Percentiles rank a stretch among this genome's conserved stretches.
Conservation (phyloP, 92 coral and sea anemone species). For the Phenganax subtilis region DNA sequence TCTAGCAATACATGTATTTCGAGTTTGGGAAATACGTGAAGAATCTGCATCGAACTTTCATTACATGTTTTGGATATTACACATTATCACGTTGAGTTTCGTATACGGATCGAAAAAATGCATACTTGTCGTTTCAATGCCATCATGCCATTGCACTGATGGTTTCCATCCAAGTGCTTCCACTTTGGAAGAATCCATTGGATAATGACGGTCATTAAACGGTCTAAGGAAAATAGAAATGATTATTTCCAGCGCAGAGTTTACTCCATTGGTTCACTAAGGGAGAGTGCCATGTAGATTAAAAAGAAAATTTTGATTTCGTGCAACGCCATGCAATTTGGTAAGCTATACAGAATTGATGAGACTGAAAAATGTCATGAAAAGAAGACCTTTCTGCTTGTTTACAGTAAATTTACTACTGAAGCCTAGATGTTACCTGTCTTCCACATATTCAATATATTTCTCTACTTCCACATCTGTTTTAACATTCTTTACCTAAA, state of each 20-base stretch:
- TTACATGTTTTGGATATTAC: too few species aligned
- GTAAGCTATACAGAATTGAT: too few species aligned
- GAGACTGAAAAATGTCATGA: too few species aligned
- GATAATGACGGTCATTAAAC: conserved; percentile 55
- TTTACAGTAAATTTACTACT: too few species aligned
- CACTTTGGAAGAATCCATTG: conserved; percentile 64
- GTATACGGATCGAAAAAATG: neutral
- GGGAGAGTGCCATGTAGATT: neutral
- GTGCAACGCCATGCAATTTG: too few species aligned
- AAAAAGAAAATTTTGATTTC: too few species aligned
- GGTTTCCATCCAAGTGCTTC: conserved; percentile 59
- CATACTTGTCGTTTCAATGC: conserved; percentile 49
- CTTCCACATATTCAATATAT: conserved; percentile 50
- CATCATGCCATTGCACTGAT: conserved; percentile 58
- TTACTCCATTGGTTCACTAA: neutral
- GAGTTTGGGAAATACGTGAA: too few species aligned
- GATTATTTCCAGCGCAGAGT: neutral
- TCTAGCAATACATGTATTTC: too few species aligned
- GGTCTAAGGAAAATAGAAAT: conserved; percentile 38
- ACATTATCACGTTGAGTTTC: neutral
- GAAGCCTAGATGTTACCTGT: conserved; percentile 32
- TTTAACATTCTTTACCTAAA: conserved; percentile 46
- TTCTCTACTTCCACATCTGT: conserved; percentile 39
- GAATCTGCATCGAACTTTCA: too few species aligned
- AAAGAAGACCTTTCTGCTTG: too few species aligned